Conservation (phyloP, 2,797 vertebrate genomes). For the Ambastaia sidthimunki region DNA sequence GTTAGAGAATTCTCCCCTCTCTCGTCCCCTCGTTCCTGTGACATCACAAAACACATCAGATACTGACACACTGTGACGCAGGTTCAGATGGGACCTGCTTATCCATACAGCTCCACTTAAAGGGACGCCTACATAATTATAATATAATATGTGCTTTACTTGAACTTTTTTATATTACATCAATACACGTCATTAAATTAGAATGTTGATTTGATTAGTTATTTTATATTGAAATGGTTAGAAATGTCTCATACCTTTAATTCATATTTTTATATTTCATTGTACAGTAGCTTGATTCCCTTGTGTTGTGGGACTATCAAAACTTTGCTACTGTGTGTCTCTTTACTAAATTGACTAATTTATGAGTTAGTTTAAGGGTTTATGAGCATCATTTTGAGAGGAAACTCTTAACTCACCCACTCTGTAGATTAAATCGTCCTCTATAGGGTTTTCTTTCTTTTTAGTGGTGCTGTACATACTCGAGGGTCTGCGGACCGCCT, state of each 20-base stretch:
- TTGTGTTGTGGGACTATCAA: too few relatives aligned
- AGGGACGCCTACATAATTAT: too few relatives aligned
- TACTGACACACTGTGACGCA: neutral
- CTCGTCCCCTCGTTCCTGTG: slow-evolving; percentile 89
- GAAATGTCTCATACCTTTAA: too few relatives aligned
- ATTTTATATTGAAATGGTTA: too few relatives aligned
- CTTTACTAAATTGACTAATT: too few relatives aligned
- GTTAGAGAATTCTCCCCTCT: slow-evolving; percentile 96
- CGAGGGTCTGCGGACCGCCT: slow-evolving; percentile 90
- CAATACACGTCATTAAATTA: neutral
- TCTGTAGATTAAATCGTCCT: slow-evolving; percentile 95
- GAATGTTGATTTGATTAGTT: neutral
- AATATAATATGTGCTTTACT: too few relatives aligned
- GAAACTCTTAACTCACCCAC: slow-evolving; percentile 83
- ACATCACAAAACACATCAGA: slow-evolving; percentile 13
- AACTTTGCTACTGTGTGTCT: too few relatives aligned
- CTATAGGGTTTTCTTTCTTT: slow-evolving; percentile 96
- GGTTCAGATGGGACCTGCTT: too few relatives aligned
- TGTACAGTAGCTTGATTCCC: too few relatives aligned
- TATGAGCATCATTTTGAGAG: neutral
- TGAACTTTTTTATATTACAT: neutral
- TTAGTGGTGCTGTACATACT: slow-evolving; percentile 97
- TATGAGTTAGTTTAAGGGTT: neutral
- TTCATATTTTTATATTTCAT: too few relatives aligned
- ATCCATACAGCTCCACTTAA: neutral